A percentile compares a stretch with the other conserved stretches of the same genome.
phyloP scores from a whole-genome alignment of 2,113 vertebrate genomes.

The Mohoua ochrocephala region DNA sequence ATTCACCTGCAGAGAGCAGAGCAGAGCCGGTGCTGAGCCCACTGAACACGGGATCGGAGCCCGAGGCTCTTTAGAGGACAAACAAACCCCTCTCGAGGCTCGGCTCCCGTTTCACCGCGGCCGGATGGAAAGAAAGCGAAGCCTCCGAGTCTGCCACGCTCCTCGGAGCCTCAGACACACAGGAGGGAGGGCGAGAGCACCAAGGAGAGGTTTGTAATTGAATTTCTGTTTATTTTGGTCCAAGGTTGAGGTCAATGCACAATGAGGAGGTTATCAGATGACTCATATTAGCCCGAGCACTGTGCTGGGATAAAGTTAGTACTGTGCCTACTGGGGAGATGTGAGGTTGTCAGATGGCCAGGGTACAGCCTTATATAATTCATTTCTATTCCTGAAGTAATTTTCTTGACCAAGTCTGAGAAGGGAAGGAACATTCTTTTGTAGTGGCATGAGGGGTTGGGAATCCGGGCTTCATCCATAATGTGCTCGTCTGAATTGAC shows the following conservation, averaged over 20 bases:
- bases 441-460: background rate
- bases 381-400: constrained; percentile 36
- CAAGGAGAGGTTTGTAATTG: constrained; percentile 29
- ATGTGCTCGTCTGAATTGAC: background rate
- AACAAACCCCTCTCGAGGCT: background rate
- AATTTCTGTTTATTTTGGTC: constrained; percentile 65
- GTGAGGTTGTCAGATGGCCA: constrained; percentile 26
- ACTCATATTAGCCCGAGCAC: constrained; percentile 13
- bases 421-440: background rate
- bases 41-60: background rate
- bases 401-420: constrained; percentile 30
- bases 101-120: background rate
- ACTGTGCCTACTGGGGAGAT: constrained; percentile 43
- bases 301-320: constrained; percentile 51
- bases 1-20: background rate
- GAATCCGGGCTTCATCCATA: background rate
- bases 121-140: background rate
- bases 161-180: background rate
- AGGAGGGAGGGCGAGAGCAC: background rate
- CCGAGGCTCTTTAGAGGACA: background rate
- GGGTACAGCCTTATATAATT: constrained; percentile 39
- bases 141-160: background rate
- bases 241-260: constrained; percentile 59
- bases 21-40: background rate
- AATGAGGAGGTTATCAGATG: constrained; percentile 49